Evolutionary conservation across 2,888 invertebrate genomes (phyloP), one percentile per base, ranked within the genome.

Genomic region (Stenodema calcarata): DNA sequence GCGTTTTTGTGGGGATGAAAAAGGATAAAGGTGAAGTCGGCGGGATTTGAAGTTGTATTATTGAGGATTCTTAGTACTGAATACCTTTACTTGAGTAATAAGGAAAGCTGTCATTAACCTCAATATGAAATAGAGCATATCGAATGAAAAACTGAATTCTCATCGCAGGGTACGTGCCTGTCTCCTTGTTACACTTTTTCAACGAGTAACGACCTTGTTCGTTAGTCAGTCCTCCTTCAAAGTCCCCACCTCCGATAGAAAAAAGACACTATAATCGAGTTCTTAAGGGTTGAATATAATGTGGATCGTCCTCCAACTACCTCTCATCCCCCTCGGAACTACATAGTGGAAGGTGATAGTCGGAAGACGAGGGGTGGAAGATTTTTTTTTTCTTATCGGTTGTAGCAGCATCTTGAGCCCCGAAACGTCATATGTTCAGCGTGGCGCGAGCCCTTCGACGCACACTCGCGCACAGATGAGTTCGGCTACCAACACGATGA

Each of bases 361-460:
- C 62, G 62, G 62, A 62, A 62, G 78, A 23, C 14, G 47, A 14
- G 41, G 78, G 78, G 44, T 30, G 44, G 14, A 23, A 23, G 4
- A n/a, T n/a, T 78, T 78, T 82, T 82, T 82, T 82, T 82, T 42
- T 4, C n/a, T 7, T 50, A n/a, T 50, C 16, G n/a, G 3, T 14
- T 9, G n/a, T 54, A 30, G 81, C 35, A 82, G 82, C 82, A 82
- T 82, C 82, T 82, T 82, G 82, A 47, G 82, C 82, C n/a, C 35
- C 70, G 18, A 42, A 23, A 82, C 82, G 82, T 82, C 82, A 82
- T 82, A 62, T 82, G 82, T 82, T 70, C 23, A 82, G 69, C 82
- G 82, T 54, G 62, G 82, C 82, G 82, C 69, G 82, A 82, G 82
- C 82, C 70, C 62, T 69, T 69, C 62, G 12, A 16, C 82, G 69